Percentiles rank a stretch among this genome's conserved stretches.
phyloP scores from a whole-genome alignment of 2,113 vertebrate species.

The Festucalex cinctus region DNA sequence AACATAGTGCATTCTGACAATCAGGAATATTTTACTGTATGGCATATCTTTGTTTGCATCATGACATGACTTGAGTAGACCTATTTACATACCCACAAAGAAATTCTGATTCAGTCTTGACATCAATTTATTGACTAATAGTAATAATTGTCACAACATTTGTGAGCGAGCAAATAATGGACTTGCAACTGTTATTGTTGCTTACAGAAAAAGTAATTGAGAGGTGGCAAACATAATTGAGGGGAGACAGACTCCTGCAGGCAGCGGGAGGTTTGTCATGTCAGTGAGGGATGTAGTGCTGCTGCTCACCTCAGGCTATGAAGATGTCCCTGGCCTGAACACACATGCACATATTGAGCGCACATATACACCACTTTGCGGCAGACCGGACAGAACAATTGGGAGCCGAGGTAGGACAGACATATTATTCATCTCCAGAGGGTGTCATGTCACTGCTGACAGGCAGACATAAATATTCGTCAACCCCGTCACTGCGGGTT shows the following conservation, averaged over 20 bases:
- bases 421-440: constrained; percentile 66
- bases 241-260: constrained; percentile 26
- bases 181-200: neutral
- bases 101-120: neutral
- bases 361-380: constrained; percentile 22
- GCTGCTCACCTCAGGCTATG: constrained; percentile 56
- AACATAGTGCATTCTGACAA: no score
- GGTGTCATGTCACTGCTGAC: constrained; percentile 61
- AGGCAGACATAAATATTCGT: constrained; percentile 70
- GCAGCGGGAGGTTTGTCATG: constrained; percentile 49
- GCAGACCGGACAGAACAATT: constrained; percentile 51
- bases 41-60: no score
- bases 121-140: neutral
- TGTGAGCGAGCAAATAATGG: neutral
- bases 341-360: constrained; percentile 11
- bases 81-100: no score
- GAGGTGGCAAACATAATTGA: constrained; percentile 2
- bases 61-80: no score
- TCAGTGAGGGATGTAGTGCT: constrained; percentile 60
- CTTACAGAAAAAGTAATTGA: constrained; percentile 1
- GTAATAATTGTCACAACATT: neutral
- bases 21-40: no score
- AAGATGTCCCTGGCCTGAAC: constrained; percentile 39
- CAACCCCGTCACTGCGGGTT: constrained; percentile 65
- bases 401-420: constrained; percentile 51